Base-by-base conservation (phyloP, 2,113 vertebrate genomes). In the Bufo bufo region DNA sequence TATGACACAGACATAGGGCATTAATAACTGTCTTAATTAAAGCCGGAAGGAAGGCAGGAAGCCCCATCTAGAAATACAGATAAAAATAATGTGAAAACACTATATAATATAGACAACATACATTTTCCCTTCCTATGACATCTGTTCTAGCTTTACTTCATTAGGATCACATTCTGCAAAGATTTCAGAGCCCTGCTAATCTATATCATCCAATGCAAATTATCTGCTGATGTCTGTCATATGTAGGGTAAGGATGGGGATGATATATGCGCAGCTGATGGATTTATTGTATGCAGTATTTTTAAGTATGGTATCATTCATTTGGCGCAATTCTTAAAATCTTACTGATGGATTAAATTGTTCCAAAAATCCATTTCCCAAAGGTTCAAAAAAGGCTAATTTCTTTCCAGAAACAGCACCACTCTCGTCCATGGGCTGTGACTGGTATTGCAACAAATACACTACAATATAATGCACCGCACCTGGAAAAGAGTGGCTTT, bases 1-100 rank as follows among this genome's bases (percentile, higher is more conserved):
- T 13, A 71, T 4, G 23, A 47, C 71, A 47, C 14, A 47, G 43
- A 47, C 71, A 74, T 43, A 6, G 43, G 69, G 11, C 23, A 43
- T 72, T 72, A 72, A 43, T 74, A 74, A 47, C 14, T 45, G 33
- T 12, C 71, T 33, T 47, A 17, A 17, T 74, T 74, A 47, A 43
- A 74, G 71, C 43, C 14, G 71, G 43, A 74, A 74, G 16, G 71
- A 74, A 74, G 71, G 71, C 71, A 74, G 71, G 71, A 74, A 74
- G 71, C 45, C 71, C 69, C 33, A 74, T 74, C 43, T 17, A 47
- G 12, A 5, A 33, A 74, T 47, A 17, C 7, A 47, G 43, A 74
- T 74, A 74, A 74, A 74, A 74, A 74, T 74, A 74, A 74, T 74
- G 71, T 17, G 43, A 74, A 74, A 17, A 74, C 23, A 47, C 71